Conservation (phyloP, 2,797 vertebrate species). For the Megalops cyprinoides region DNA sequence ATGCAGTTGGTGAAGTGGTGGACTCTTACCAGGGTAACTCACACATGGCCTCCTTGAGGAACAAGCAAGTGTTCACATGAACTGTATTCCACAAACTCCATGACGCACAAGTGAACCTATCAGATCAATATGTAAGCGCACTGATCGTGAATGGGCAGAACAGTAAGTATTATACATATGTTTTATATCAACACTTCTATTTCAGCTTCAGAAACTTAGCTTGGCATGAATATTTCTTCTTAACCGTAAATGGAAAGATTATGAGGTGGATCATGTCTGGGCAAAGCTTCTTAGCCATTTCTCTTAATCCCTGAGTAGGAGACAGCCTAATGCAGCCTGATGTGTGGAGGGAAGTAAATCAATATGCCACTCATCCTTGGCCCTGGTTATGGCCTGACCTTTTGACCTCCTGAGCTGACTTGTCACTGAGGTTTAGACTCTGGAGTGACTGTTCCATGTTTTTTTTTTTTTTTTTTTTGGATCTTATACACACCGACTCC, state of each 20-base stretch:
- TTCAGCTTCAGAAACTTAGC: not conserved
- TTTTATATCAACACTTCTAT: not conserved
- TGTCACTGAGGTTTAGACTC: not conserved
- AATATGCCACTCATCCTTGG: slow-evolving; percentile 10
- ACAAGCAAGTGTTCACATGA: not conserved
- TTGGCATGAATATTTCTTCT: not conserved
- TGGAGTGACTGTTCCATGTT: not conserved
- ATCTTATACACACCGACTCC: no score
- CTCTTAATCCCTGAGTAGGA: not conserved
- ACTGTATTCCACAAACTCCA: not conserved
- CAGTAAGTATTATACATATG: not conserved
- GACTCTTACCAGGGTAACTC: not conserved
- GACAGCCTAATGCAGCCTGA: slow-evolving; percentile 17
- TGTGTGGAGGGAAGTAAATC: not conserved
- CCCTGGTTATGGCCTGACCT: not conserved
- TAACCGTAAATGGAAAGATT: not conserved
- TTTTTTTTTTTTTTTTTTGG: not conserved
- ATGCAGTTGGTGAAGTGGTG: not conserved
- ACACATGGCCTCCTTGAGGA: not conserved
- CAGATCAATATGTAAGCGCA: not conserved
- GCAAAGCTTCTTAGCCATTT: slow-evolving; percentile 8
- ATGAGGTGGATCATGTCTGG: not conserved
- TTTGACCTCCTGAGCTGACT: not conserved
- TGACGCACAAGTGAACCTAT: not conserved
- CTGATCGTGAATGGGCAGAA: not conserved